Evolutionary conservation across 2,113 vertebrate genomes (phyloP).

Genomic region (Clinocottus analis): DNA sequence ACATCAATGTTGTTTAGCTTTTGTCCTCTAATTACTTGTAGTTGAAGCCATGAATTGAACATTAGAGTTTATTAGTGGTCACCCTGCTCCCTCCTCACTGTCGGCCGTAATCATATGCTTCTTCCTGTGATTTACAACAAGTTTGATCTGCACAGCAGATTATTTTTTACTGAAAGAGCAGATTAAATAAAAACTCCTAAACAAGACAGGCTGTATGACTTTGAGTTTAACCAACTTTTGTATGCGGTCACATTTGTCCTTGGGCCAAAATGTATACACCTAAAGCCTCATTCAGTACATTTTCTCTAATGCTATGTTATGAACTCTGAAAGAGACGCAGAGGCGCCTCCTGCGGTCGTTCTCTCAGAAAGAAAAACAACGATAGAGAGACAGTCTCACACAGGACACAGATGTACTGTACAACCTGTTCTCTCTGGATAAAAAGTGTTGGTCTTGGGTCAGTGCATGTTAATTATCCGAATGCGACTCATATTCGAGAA

Average conservation of each 20-base stretch:
- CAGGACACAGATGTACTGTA: slow-evolving; percentile 38
- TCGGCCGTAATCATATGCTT: slow-evolving; percentile 43
- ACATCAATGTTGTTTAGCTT: neutral
- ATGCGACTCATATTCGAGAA: slow-evolving; percentile 23
- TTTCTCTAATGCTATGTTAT: slow-evolving; percentile 62
- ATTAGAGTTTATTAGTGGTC: slow-evolving; percentile 15
- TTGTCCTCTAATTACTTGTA: neutral
- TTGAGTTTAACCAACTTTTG: slow-evolving; percentile 36
- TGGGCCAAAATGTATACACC: slow-evolving; percentile 52
- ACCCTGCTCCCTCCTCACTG: slow-evolving; percentile 10
- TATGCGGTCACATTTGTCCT: slow-evolving; percentile 51
- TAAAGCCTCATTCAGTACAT: slow-evolving; percentile 46
- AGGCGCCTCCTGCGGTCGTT: slow-evolving; percentile 47
- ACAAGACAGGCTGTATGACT: slow-evolving; percentile 12
- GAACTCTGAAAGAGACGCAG: slow-evolving; percentile 44
- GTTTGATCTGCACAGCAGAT: slow-evolving; percentile 40
- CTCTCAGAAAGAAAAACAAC: slow-evolving; percentile 59
- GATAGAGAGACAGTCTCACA: slow-evolving; percentile 24
- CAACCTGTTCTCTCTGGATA: slow-evolving; percentile 33
- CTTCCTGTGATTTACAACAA: slow-evolving; percentile 58
- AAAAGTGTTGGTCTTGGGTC: slow-evolving; percentile 13
- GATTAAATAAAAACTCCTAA: slow-evolving; percentile 11
- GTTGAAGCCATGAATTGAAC: neutral
- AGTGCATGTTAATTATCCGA: neutral
- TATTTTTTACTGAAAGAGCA: slow-evolving; percentile 1